phyloP scores from a whole-genome alignment of 2,888 invertebrate genomes.

The Chaitophorus viminalis region DNA sequence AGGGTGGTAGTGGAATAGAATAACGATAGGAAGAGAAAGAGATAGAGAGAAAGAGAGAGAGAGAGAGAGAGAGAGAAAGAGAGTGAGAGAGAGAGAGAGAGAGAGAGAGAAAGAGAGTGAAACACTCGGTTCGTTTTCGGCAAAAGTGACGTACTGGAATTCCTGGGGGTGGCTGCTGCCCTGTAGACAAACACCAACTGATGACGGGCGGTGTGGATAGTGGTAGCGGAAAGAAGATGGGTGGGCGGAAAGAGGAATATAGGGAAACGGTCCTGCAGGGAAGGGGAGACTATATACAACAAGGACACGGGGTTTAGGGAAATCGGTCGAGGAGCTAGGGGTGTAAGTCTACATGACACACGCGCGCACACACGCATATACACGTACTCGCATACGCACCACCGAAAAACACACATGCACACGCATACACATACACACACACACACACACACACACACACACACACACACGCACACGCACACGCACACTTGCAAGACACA shows the following conservation, averaged over 20 bases:
- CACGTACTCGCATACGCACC: neutral
- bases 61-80: neutral
- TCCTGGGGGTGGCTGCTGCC: conserved; percentile 37
- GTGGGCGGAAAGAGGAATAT: conserved; percentile 3
- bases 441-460: neutral
- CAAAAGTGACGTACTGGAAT: conserved; percentile 57
- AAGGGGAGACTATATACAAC: neutral
- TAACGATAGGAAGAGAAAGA: neutral
- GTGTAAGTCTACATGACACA: conserved; percentile 43
- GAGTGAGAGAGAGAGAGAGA: too few relatives aligned
- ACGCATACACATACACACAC: too few relatives aligned
- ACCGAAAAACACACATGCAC: too few relatives aligned
- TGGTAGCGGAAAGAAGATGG: neutral
- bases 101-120: neutral
- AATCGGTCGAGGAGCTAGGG: neutral
- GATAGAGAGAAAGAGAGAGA: neutral
- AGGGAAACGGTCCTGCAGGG: conserved; percentile 22
- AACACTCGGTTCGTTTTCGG: conserved; percentile 48
- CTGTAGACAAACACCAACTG: conserved; percentile 52
- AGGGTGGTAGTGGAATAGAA: neutral
- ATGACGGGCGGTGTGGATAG: neutral
- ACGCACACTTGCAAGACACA: neutral
- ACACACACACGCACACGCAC: neutral
- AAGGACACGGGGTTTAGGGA: neutral
- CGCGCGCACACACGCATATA: conserved; percentile 3